Base-by-base conservation (phyloP, 2,113 vertebrate genomes). In the Poeciliopsis retropinna region DNA sequence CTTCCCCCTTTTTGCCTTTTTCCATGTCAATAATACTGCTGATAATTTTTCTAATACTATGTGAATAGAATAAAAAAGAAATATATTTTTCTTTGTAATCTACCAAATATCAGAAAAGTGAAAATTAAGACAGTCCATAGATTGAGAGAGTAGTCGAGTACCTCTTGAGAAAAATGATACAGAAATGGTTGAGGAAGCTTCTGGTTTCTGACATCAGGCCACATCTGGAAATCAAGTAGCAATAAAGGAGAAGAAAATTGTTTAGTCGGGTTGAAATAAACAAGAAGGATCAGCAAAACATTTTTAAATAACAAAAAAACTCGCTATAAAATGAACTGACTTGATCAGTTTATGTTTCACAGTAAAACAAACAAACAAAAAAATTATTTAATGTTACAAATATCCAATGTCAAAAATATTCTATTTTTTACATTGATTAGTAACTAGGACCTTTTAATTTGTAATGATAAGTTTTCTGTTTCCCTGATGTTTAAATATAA, bases 151-250 rank as follows among this genome's bases (percentile, higher is more conserved):
- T 6, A 19, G 6, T 65, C 14, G 51, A 44, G 22, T 88, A 95
- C 94, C 92, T 95, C 94, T 10, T 31, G 5, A 0, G 3, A 34
- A 68, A 92, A 93, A 61, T 66, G 19, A 0, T 25, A 1, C 1
- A 1, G 14, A 79, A 95, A 94, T 4, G 4, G 64, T n/a, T 31
- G 5, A 64, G 94, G 93, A 79, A 91, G 77, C 5, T 39, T 66
- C 19, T 78, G 80, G 2, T 12, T 70, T 84, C 89, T 88, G 64
- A 87, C 31, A 12, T 83, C n/a, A 0, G 47, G 5, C 91, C 90
- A 95, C 19, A 90, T 67, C 94, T 95, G 63, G 14, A 75, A 41
- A n/a, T 13, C 10, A 86, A 29, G 11, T 3, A 64, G 32, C 25
- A 11, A 72, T 6, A 74, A 75, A n/a, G 64, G 5, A 2, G 62